Evolutionary conservation across 2,888 invertebrate species (phyloP).

Genomic region (Drosophila maculinotata): DNA sequence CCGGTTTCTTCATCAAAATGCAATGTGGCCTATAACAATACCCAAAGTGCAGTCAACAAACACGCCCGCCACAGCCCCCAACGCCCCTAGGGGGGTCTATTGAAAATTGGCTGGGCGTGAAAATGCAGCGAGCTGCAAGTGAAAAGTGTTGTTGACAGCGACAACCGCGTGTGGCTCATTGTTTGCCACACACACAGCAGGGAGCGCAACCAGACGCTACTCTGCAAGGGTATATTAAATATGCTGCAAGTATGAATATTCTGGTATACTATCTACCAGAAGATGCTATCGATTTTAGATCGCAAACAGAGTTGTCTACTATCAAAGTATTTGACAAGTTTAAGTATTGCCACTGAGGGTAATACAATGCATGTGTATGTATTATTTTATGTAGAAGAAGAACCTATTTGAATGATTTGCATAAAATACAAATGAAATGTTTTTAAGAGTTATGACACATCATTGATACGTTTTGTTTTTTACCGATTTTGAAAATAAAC

Average conservation of each 20-base stretch:
- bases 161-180: constrained; percentile 15
- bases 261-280: no score
- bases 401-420: no score
- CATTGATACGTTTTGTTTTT: no score
- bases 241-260: not conserved
- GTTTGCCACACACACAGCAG: constrained; percentile 13
- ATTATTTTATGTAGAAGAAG: no score
- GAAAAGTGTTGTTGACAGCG: constrained; percentile 38
- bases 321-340: no score
- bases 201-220: no score
- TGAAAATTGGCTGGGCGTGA: constrained; percentile 23
- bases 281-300: not conserved
- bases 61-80: not conserved
- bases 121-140: constrained; percentile 20
- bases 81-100: not conserved
- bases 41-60: not conserved
- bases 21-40: constrained; percentile 11
- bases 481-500: no score
- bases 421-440: no score
- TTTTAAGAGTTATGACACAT: no score
- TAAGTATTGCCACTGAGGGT: no score
- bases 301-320: not conserved
- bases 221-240: not conserved
- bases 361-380: no score
- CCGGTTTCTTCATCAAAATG: not conserved